These are phyloP conservation scores for Bovichtus diacanthus DNA, from an alignment of 2,797 vertebrate genomes.

Conservation along the genomic window DNA sequence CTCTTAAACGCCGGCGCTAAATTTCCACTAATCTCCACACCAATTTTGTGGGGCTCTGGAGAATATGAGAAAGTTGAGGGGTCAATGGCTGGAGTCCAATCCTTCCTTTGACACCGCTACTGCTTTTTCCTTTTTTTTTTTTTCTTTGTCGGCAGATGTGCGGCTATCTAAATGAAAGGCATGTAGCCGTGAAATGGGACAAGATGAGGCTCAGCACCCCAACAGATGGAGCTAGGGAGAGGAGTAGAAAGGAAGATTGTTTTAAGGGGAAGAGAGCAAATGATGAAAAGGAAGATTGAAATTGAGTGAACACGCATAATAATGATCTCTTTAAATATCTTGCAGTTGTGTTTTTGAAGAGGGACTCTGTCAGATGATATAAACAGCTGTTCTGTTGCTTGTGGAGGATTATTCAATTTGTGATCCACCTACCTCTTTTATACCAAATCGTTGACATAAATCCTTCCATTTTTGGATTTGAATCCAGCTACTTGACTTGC, in stretches of 20 bases:
- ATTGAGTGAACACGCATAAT: neutral
- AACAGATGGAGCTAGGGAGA: conserved; percentile 43
- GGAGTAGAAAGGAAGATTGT: neutral
- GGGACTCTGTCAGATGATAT: neutral
- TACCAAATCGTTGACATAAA: conserved; percentile 30
- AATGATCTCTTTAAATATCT: neutral
- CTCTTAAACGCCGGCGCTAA: neutral
- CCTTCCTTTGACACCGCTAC: conserved; percentile 2
- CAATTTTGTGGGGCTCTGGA: conserved; percentile 10
- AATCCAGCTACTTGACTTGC: conserved; percentile 53
- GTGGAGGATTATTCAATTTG: conserved; percentile 30
- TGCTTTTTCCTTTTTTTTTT: neutral
- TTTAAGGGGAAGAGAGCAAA: neutral
- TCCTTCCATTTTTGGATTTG: conserved; percentile 46
- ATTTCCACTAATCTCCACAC: conserved; percentile 18
- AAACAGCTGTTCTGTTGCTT: conserved; percentile 33
- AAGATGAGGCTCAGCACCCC: conserved; percentile 31
- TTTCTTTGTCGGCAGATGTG: conserved; percentile 13
- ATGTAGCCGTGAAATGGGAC: conserved; percentile 58
- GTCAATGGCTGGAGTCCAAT: neutral
- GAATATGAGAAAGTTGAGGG: neutral
- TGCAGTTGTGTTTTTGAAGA: neutral
- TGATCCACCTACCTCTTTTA: conserved; percentile 24
- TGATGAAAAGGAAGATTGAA: neutral
- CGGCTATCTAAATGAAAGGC: conserved; percentile 27